Conservation (phyloP, 2,113 vertebrate species). For the Salvelinus sp. region DNA sequence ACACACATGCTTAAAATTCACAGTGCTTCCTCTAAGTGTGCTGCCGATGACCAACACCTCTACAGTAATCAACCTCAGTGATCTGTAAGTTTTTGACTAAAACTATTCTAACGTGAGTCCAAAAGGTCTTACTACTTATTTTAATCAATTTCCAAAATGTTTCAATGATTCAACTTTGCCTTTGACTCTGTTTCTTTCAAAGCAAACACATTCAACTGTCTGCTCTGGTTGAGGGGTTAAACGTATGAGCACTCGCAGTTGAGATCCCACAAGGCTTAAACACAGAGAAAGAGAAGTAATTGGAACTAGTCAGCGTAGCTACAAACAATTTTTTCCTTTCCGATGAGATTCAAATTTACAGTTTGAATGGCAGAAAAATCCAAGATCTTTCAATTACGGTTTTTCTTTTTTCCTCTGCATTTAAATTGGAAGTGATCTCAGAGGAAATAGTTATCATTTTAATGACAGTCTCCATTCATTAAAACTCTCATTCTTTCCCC, state of each 20-base stretch:
- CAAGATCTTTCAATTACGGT: conserved; percentile 74
- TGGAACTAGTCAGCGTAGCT: conserved; percentile 51
- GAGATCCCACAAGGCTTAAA: conserved; percentile 55
- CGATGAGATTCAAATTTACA: conserved; percentile 54
- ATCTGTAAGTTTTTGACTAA: background rate
- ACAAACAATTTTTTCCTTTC: conserved; percentile 47
- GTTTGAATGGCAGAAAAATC: conserved; percentile 71
- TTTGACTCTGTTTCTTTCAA: conserved; percentile 33
- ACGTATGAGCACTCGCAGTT: conserved; percentile 25
- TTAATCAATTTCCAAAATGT: conserved; percentile 24
- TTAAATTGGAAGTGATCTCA: conserved; percentile 77
- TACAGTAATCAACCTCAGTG: background rate
- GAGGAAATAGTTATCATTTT: conserved; percentile 78
- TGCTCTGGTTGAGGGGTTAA: conserved; percentile 35
- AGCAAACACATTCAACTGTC: conserved; percentile 34
- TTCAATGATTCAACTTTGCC: background rate
- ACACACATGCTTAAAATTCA: conserved; percentile 11
- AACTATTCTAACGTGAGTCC: background rate
- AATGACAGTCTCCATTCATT: conserved; percentile 78
- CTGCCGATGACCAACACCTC: background rate
- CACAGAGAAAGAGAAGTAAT: conserved; percentile 55
- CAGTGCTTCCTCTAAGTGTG: background rate
- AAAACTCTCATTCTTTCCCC: conserved; percentile 66
- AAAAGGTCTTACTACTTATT: conserved; percentile 10
- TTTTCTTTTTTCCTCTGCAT: conserved; percentile 55